phyloP scores from a whole-genome alignment of 2,113 vertebrate genomes.

The Lophura nycthemera region DNA sequence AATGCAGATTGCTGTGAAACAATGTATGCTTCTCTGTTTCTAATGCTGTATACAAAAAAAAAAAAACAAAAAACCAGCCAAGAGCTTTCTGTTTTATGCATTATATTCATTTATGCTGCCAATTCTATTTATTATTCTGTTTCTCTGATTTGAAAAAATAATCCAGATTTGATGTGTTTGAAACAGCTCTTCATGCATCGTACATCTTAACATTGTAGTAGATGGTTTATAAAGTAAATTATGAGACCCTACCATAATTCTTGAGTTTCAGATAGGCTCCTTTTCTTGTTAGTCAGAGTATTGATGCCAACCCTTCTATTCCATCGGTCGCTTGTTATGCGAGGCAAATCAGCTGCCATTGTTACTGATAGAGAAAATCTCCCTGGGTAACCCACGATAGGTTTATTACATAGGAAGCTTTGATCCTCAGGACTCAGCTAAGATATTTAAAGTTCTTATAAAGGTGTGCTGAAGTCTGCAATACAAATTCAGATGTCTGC shows the following conservation, averaged over 20 bases:
- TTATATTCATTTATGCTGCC: slow-evolving; percentile 64
- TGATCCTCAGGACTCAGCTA: slow-evolving; percentile 46
- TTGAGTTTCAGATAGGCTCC: slow-evolving; percentile 11
- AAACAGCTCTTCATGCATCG: not conserved
- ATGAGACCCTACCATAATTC: not conserved
- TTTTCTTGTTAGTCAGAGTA: slow-evolving; percentile 17
- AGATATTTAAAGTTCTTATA: slow-evolving; percentile 48
- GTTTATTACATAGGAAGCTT: slow-evolving; percentile 39
- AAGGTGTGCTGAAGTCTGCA: slow-evolving; percentile 52
- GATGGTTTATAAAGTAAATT: slow-evolving; percentile 38
- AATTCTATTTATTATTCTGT: slow-evolving; percentile 48
- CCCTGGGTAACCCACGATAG: not conserved
- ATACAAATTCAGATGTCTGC: slow-evolving; percentile 66
- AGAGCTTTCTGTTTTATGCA: slow-evolving; percentile 46
- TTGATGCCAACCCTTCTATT: slow-evolving; percentile 22
- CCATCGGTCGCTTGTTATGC: not conserved
- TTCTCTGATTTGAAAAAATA: slow-evolving; percentile 7
- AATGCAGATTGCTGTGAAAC: slow-evolving; percentile 45
- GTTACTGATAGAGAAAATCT: not conserved
- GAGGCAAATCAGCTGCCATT: slow-evolving; percentile 10
- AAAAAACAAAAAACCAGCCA: slow-evolving; percentile 20
- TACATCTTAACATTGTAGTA: slow-evolving; percentile 1
- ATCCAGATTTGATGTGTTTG: slow-evolving; percentile 39
- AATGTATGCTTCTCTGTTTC: slow-evolving; percentile 52
- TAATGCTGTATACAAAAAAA: slow-evolving; percentile 30